These are phyloP conservation scores for Prionace glauca DNA, from an alignment of 2,797 vertebrate genomes.

Conservation along the genomic window DNA sequence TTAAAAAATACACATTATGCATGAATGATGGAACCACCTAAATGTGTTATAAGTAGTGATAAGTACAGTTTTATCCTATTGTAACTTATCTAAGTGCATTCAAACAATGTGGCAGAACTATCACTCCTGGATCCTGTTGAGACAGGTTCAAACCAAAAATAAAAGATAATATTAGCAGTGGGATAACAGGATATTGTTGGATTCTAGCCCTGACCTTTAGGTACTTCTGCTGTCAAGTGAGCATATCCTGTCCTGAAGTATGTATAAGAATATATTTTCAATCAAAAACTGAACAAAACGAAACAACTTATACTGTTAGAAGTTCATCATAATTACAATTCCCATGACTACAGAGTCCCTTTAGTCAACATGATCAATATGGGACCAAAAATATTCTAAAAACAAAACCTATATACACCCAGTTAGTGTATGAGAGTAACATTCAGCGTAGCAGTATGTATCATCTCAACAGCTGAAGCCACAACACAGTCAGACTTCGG, in stretches of 20 bases:
- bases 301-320: conserved; percentile 45
- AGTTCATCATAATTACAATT: conserved; percentile 54
- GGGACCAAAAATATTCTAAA: conserved; percentile 52
- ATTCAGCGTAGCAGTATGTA: conserved; percentile 62
- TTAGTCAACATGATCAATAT: conserved; percentile 46
- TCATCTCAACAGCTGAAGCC: conserved; percentile 32
- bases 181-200: conserved; percentile 31
- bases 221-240: conserved; percentile 59
- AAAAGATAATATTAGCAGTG: conserved; percentile 16
- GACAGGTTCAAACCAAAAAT: not conserved
- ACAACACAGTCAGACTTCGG: conserved; percentile 20
- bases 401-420: conserved; percentile 58
- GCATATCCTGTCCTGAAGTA: conserved; percentile 51
- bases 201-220: conserved; percentile 29
- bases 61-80: conserved; percentile 24
- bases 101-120: not conserved
- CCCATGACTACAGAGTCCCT: conserved; percentile 10
- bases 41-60: not conserved
- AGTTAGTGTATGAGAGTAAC: conserved; percentile 57
- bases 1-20: not conserved
- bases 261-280: conserved; percentile 34
- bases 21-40: conserved; percentile 9
- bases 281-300: conserved; percentile 24
- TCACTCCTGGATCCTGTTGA: conserved; percentile 27
- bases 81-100: conserved; percentile 29